These are phyloP conservation scores for Fulica atra DNA, from an alignment of 2,113 vertebrate genomes.

Conservation along the genomic window DNA sequence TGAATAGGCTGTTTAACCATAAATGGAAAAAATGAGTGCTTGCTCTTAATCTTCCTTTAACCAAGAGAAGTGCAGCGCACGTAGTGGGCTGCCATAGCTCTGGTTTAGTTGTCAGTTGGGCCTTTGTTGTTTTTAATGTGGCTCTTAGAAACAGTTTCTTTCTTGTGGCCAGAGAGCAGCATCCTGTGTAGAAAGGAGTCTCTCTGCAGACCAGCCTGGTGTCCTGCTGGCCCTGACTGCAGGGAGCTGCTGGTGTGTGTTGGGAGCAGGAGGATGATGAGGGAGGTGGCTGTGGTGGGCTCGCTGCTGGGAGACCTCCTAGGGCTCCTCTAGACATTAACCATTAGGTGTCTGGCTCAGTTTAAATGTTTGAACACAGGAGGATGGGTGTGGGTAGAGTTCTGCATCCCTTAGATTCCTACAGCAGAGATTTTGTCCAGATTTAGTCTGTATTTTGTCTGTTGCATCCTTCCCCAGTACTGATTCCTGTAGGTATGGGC, in stretches of 20 bases:
- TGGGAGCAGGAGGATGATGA: not conserved
- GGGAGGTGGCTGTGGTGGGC: not conserved
- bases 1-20: not conserved
- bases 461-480: not conserved
- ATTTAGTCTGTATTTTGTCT: not conserved
- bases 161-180: not conserved
- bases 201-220: not conserved
- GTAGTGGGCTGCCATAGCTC: not conserved
- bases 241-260: fast-evolving
- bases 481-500: not conserved
- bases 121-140: not conserved
- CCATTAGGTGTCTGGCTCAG: too few species aligned
- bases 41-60: not conserved
- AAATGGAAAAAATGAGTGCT: not conserved
- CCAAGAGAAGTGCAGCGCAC: not conserved
- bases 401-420: not conserved
- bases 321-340: not conserved
- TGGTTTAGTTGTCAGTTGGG: not conserved
- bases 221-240: not conserved
- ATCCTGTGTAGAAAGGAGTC: not conserved
- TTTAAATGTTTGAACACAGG: not conserved
- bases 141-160: not conserved
- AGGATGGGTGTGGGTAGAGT: fast-evolving
- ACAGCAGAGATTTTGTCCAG: not conserved
- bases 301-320: not conserved